phyloP scores from a whole-genome alignment of 2,113 vertebrate species.

The Fukomys damarensis region DNA sequence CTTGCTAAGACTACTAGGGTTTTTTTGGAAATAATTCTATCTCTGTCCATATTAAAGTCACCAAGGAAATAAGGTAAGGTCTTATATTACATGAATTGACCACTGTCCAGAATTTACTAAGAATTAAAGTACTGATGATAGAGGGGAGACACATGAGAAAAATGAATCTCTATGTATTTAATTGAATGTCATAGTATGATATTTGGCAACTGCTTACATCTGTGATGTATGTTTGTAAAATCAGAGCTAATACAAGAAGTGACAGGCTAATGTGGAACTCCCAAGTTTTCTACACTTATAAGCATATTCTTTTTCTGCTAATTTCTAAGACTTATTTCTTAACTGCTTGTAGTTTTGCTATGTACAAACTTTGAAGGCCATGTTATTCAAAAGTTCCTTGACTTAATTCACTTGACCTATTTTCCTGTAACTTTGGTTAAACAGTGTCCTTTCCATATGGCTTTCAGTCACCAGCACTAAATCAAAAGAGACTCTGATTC shows the following conservation, averaged over 20 bases:
- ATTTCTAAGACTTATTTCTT: neutral
- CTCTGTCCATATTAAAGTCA: neutral
- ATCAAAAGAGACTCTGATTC: constrained; percentile 82
- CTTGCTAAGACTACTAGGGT: neutral
- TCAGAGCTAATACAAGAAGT: constrained; percentile 5
- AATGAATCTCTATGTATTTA: neutral
- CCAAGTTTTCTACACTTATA: neutral
- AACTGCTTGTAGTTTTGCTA: neutral
- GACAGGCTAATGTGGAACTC: neutral
- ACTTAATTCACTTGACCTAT: constrained; percentile 3
- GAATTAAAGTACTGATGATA: neutral
- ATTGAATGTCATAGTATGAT: neutral
- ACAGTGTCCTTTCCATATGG: constrained; percentile 51
- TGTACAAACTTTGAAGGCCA: neutral
- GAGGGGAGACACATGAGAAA: neutral
- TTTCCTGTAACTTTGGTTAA: constrained; percentile 48
- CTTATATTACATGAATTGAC: neutral
- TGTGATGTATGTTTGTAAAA: neutral
- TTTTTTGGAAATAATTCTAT: neutral
- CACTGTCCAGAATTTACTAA: neutral
- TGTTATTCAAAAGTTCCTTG: neutral
- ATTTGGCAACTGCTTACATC: neutral
- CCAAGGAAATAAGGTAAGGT: neutral
- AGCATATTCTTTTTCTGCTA: neutral
- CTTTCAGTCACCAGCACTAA: constrained; percentile 55